phyloP scores from a whole-genome alignment of 2,888 invertebrate genomes.

The Hartigia nigra region DNA sequence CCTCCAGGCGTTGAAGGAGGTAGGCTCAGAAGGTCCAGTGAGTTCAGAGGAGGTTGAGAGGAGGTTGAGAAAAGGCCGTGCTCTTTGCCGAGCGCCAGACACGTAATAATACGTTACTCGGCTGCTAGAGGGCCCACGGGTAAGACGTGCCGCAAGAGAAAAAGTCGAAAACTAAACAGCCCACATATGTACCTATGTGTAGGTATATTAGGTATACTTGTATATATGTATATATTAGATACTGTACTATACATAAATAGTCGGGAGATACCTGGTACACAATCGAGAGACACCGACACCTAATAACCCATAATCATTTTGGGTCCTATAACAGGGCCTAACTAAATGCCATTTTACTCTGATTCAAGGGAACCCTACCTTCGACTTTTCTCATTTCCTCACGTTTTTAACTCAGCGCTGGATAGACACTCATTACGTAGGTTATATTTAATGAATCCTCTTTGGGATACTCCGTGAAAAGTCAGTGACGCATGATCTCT shows the following conservation, averaged over 20 bases:
- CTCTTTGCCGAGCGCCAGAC: conserved; percentile 51
- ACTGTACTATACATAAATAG: conserved; percentile 42
- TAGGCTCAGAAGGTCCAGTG: background rate
- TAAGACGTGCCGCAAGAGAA: conserved; percentile 50
- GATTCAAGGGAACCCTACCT: background rate
- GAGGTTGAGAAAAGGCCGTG: background rate
- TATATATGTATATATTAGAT: background rate
- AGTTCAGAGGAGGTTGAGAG: background rate
- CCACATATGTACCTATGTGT: conserved; percentile 38
- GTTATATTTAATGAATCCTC: background rate
- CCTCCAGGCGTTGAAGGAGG: background rate
- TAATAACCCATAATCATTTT: conserved; percentile 62
- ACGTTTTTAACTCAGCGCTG: background rate
- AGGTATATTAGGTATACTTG: background rate
- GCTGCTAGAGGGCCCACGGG: conserved; percentile 29
- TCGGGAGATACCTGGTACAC: conserved; percentile 44
- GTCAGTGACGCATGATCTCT: background rate
- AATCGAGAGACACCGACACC: conserved; percentile 61
- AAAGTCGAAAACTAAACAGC: conserved; percentile 53
- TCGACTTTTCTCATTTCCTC: background rate
- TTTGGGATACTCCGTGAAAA: background rate
- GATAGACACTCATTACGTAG: background rate
- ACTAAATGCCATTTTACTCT: conserved; percentile 52
- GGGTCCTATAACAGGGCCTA: conserved; percentile 58
- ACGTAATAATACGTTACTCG: conserved; percentile 61